Evolutionary conservation across 2,888 invertebrate species (phyloP).

Genomic region (Sipha maydis): DNA sequence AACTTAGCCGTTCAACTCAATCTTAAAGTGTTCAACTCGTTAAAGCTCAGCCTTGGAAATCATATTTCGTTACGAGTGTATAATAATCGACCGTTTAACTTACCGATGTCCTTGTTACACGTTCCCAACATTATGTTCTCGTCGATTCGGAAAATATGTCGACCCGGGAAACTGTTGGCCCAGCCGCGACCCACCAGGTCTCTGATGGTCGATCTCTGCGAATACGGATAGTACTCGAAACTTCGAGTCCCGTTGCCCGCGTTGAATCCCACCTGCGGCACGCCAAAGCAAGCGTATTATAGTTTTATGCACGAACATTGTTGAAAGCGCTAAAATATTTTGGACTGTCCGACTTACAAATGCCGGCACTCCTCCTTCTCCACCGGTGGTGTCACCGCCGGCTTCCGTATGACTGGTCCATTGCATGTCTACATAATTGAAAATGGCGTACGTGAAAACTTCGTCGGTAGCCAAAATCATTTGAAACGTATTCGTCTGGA

Average conservation of each 20-base stretch:
- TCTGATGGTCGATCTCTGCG: conserved; percentile 84
- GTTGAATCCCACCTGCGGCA: conserved; percentile 88
- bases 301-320: not conserved
- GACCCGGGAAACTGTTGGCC: conserved; percentile 87
- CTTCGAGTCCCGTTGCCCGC: conserved; percentile 93
- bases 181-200: conserved; percentile 86
- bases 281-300: conserved; percentile 38
- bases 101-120: conserved; percentile 90
- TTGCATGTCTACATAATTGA: conserved; percentile 90
- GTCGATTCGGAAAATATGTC: conserved; percentile 94
- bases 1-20: too few species aligned
- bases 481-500: conserved; percentile 95
- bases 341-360: conserved; percentile 74
- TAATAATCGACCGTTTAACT: conserved; percentile 63
- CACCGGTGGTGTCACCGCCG: conserved; percentile 86
- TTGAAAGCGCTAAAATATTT: not conserved
- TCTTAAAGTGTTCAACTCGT: too few species aligned
- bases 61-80: too few species aligned
- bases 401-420: conserved; percentile 94
- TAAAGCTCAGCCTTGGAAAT: too few species aligned
- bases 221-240: conserved; percentile 90
- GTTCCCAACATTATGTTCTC: conserved; percentile 93
- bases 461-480: conserved; percentile 92
- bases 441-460: conserved; percentile 92
- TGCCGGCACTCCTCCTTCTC: conserved; percentile 88